Base-by-base conservation (phyloP, 2,797 vertebrate genomes). In the Galago senegalensis region DNA sequence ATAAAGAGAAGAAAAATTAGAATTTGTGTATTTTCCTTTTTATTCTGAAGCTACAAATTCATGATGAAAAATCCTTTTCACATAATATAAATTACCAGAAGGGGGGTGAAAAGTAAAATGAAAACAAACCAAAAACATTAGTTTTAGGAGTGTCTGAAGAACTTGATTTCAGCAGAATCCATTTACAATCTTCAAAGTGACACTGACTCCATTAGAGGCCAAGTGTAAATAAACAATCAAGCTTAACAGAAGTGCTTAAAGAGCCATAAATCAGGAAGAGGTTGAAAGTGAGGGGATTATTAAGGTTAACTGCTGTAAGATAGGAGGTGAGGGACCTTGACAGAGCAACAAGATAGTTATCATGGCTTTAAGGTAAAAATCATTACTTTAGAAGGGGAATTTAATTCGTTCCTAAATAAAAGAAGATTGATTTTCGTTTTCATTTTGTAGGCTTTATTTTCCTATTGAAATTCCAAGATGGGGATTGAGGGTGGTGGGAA, bases 281-380 rank as follows among this genome's bases (percentile, higher is more conserved):
- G 90, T 97, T 97, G 87, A 98, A 98, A 98, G 73, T 87, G 61
- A 98, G 67, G 77, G 77, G n/a, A 95, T 97, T 98, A 95, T 98
- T 98, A 94, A 98, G 97, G 81, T 94, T 97, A 97, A 98, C 89
- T 93, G 70, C 58, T 94, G 49, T 75, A 77, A 96, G 77, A 97
- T 97, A 97, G 91, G 94, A 91, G 27, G 83, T 94, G 90, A 98
- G 95, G 94, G 97, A 97, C n/a, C 49, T 97, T 98, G 96, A 93
- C 95, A 97, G 16, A 65, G 25, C 61, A 97, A 77, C 84, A 96
- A 97, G 96, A 97, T 72, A 97, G 46, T 97, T 97, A 98, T 98
- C 97, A 96, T 56, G 94, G 40, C 63, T 97, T 98, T 97, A 97
- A 97, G 94, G 96, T 96, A 96, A 97, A 98, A 98, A 95, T 97